Base-by-base conservation (phyloP, 2,888 invertebrate genomes). In the Platerodrilus igneus region DNA sequence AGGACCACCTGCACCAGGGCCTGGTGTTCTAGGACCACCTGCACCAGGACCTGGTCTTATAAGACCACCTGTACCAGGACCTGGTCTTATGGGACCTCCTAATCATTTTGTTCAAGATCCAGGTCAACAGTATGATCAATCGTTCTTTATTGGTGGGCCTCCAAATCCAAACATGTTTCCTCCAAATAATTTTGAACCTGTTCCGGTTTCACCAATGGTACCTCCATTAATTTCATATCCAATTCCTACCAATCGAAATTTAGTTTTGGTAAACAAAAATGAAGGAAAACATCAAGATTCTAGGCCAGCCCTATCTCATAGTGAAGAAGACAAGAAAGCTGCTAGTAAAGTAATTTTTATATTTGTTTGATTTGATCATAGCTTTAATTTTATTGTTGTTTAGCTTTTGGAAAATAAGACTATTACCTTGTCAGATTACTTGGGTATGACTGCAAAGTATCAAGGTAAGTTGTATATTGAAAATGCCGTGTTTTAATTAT, bases 351-450 rank as follows among this genome's bases (percentile, higher is more conserved):
- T 49, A 49, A 44, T 38, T 25, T 19, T 28, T 29, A 27, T n/a
- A 19, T 31, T 16, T 28, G 20, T 6, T 20, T 30, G 15, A 3
- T 9, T 30, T 29, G 4, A n/a, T n/a, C n/a, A n/a, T n/a, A n/a
- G n/a, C n/a, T n/a, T 36, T 36, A 36, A 33, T 32, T 37, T 29
- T 5, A 20, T 28, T 37, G 13, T 19, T 6, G 40, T 67, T 47
- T 55, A 69, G 68, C 53, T 68, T 14, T 65, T 66, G 52, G 62
- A 59, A 45, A 66, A 68, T 33, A 64, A 66, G 57, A 66, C 64
- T 56, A 67, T 68, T 39, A 59, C 58, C 25, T 56, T 69, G 36
- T 61, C 66, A 28, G 67, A 68, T 45, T 68, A 61, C 54, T 54
- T 68, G 45, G 58, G 62, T 36, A 57, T 66, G 15, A 62, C 66